phyloP scores from a whole-genome alignment of 2,113 vertebrate genomes.

The Dasyurus viverrinus region DNA sequence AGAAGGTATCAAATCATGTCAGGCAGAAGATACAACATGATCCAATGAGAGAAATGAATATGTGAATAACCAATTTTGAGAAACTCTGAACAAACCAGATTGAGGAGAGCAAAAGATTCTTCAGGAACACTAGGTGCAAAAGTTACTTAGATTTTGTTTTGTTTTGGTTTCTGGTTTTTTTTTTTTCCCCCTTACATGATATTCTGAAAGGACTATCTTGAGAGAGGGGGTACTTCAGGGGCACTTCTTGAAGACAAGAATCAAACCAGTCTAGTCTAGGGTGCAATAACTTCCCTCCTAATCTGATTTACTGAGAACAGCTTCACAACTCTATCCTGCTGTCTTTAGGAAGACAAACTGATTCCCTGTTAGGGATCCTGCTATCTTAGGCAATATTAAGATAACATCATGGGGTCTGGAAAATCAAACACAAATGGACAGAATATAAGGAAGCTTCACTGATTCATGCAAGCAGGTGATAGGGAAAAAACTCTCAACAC shows the following conservation, averaged over 20 bases:
- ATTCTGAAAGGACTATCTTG: neutral
- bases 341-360: neutral
- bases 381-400: neutral
- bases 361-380: neutral
- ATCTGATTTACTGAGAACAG: neutral
- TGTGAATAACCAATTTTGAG: neutral
- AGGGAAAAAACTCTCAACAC: neutral
- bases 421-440: neutral
- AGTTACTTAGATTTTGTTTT: neutral
- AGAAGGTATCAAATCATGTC: neutral
- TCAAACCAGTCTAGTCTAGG: neutral
- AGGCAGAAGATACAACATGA: neutral
- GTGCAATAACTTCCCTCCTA: neutral
- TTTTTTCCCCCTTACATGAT: too few relatives aligned
- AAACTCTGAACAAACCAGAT: neutral
- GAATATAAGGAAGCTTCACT: neutral
- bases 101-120: neutral
- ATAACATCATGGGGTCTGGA: neutral
- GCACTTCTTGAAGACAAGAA: neutral
- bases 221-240: neutral
- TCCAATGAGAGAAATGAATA: neutral
- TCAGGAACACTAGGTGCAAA: neutral
- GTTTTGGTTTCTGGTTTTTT: too few relatives aligned
- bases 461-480: neutral
- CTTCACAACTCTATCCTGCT: neutral